Percentiles rank a stretch among this genome's conserved stretches.
phyloP scores from a whole-genome alignment of 2,113 vertebrate species.

The Motacilla alba region DNA sequence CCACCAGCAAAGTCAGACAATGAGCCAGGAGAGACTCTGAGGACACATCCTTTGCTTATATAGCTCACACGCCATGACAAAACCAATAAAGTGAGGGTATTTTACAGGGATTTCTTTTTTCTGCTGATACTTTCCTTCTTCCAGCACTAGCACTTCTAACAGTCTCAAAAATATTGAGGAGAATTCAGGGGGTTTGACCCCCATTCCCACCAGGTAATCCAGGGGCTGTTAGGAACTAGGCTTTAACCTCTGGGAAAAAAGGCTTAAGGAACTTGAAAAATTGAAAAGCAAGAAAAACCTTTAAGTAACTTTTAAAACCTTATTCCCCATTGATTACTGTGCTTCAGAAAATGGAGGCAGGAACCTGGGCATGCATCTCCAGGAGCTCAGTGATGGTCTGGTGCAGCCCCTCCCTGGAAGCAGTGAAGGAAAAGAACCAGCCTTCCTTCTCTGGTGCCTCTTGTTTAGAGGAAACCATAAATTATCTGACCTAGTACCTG shows the following conservation, averaged over 20 bases:
- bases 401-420: not conserved
- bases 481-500: not conserved
- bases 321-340: not conserved
- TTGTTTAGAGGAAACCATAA: not conserved
- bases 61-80: not conserved
- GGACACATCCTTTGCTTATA: not conserved
- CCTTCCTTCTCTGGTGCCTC: not conserved
- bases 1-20: not conserved
- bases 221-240: not conserved
- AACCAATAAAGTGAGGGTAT: not conserved
- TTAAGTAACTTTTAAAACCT: not conserved
- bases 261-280: not conserved
- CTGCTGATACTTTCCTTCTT: not conserved
- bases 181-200: not conserved
- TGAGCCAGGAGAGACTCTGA: not conserved
- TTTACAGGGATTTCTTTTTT: not conserved
- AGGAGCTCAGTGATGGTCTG: not conserved
- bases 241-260: not conserved
- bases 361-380: not conserved
- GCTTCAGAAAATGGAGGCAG: not conserved
- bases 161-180: not conserved
- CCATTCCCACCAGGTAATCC: not conserved
- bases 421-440: not conserved
- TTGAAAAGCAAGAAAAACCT: not conserved
- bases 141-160: not conserved